These are phyloP conservation scores for Thamnophis elegans DNA, from an alignment of 2,797 vertebrate species.

Conservation along the genomic window DNA sequence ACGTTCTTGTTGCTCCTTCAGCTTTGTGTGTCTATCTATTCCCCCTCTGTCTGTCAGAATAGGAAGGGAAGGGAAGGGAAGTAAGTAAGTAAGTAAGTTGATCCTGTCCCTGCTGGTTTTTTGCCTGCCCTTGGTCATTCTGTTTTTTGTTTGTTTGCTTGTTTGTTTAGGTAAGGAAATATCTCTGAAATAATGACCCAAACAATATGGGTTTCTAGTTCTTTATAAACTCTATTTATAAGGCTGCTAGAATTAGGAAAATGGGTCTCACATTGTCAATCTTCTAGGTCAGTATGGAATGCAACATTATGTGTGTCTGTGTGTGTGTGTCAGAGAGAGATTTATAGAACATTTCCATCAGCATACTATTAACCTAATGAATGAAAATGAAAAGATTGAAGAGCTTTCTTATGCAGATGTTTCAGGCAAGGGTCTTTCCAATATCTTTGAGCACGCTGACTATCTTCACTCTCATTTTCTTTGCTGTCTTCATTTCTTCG, in stretches of 20 bases:
- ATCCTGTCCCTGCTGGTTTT: neutral
- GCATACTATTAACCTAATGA: neutral
- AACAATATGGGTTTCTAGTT: neutral
- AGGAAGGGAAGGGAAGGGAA: neutral
- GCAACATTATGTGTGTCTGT: too few species aligned
- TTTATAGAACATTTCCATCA: neutral
- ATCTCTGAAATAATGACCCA: neutral
- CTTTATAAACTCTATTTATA: neutral
- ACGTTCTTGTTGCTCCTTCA: neutral
- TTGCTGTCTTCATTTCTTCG: neutral
- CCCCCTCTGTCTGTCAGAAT: slow-evolving; percentile 7
- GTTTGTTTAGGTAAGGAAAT: neutral
- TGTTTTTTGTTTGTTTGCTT: neutral
- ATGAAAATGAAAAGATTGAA: neutral
- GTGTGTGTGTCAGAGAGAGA: too few species aligned
- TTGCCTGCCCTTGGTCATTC: neutral
- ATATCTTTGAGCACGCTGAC: neutral
- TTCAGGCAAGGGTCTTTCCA: neutral
- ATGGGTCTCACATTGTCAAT: neutral
- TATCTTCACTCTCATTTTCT: neutral
- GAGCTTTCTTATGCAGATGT: neutral
- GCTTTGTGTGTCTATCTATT: neutral
- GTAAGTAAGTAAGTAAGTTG: neutral
- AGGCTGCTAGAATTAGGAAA: neutral
- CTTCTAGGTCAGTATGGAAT: neutral